Conservation (phyloP, 1,140 invertebrate genomes). For the Caenorhabditis briggsae region DNA sequence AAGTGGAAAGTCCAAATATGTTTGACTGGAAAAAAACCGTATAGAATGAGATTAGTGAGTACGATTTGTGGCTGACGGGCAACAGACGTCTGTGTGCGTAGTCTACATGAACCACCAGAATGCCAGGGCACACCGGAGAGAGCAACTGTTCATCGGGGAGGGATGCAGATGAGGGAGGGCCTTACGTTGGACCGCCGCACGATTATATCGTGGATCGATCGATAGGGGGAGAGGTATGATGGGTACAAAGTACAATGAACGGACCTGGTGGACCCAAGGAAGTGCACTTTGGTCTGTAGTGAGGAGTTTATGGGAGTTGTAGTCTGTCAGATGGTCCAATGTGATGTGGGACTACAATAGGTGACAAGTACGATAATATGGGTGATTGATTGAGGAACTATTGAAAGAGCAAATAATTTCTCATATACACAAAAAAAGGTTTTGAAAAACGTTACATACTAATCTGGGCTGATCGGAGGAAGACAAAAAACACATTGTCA, state of each 20-base stretch:
- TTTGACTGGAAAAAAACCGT: no score
- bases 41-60: no score
- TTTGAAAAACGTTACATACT: no score
- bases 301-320: background rate
- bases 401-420: no score
- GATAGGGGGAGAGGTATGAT: background rate
- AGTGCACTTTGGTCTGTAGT: background rate
- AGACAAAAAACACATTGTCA: no score
- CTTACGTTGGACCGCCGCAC: conserved; percentile 26
- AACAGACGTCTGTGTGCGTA: background rate
- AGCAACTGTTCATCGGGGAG: conserved; percentile 23
- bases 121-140: background rate
- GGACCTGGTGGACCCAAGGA: background rate
- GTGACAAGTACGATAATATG: no score
- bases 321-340: no score
- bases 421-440: no score
- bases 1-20: no score
- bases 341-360: no score
- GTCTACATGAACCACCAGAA: conserved; percentile 1
- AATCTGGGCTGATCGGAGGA: no score
- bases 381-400: no score
- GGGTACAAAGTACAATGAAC: conserved; percentile 14
- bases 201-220: conserved; percentile 38
- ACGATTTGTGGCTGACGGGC: background rate
- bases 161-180: conserved; percentile 3